Conservation (phyloP, 2,797 vertebrate species). For the Sebastes nivosus region DNA sequence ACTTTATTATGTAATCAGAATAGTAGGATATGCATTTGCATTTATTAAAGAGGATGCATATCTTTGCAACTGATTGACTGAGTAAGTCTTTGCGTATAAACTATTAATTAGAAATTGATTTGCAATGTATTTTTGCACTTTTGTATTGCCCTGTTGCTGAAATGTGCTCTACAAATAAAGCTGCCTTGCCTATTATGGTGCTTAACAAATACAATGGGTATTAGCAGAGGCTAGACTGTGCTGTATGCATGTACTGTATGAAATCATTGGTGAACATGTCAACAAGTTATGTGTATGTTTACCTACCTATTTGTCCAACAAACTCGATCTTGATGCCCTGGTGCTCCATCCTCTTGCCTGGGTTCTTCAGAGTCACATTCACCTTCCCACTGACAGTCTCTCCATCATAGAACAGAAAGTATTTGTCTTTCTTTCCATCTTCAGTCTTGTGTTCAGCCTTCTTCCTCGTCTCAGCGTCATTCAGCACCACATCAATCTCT, state of each 20-base stretch:
- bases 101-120: no score
- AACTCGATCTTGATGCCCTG: conserved; percentile 98
- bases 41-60: no score
- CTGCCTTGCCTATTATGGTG: neutral
- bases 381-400: conserved; percentile 96
- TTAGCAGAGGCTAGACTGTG: neutral
- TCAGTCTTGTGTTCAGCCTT: conserved; percentile 95
- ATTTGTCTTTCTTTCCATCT: conserved; percentile 96
- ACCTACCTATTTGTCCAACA: conserved; percentile 95
- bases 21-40: no score
- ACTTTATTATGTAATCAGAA: no score
- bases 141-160: no score
- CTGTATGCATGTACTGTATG: neutral
- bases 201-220: neutral
- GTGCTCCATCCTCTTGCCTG: conserved; percentile 95
- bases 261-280: neutral
- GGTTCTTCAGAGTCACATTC: conserved; percentile 93
- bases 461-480: conserved; percentile 91
- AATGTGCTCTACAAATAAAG: no score
- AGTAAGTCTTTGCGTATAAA: no score
- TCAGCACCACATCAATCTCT: conserved; percentile 93
- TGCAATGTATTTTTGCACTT: no score
- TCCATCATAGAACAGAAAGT: conserved; percentile 95
- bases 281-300: neutral
- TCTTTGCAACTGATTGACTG: no score